phyloP scores from a whole-genome alignment of 2,797 vertebrate genomes.

The Macropus fuliginosus region DNA sequence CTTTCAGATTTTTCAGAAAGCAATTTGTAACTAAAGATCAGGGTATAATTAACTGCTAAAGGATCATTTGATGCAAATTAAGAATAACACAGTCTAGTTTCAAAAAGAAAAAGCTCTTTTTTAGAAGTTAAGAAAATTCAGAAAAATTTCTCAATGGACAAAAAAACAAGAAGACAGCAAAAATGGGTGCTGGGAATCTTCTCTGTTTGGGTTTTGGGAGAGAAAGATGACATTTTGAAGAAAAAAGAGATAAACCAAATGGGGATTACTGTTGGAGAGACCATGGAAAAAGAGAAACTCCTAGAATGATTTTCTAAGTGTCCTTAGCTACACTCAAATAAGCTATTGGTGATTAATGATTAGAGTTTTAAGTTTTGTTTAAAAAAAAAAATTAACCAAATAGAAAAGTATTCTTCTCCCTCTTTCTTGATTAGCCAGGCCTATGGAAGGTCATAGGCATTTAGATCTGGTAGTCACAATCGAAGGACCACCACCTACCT shows the following conservation, averaged over 20 bases:
- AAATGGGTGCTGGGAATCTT: neutral
- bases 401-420: slow-evolving; percentile 3
- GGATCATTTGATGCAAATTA: too few relatives aligned
- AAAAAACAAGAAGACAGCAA: neutral
- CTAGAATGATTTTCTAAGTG: slow-evolving; percentile 23
- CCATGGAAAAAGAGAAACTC: slow-evolving; percentile 32
- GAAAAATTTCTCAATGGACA: slow-evolving; percentile 35
- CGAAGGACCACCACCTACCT: slow-evolving; percentile 25
- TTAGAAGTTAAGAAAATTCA: neutral
- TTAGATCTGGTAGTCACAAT: slow-evolving; percentile 31
- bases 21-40: neutral
- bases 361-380: slow-evolving; percentile 6
- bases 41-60: too few relatives aligned
- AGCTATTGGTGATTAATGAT: neutral
- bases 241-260: neutral
- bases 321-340: slow-evolving; percentile 2
- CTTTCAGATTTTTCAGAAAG: slow-evolving; percentile 47
- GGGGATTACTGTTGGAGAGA: neutral
- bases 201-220: slow-evolving; percentile 24
- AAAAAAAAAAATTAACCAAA: slow-evolving; percentile 25
- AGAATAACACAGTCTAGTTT: too few relatives aligned
- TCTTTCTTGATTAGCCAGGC: neutral
- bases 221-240: neutral
- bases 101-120: too few relatives aligned
- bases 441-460: slow-evolving; percentile 8